Percentiles rank a stretch among this genome's conserved stretches.
Conservation (phyloP, 2,113 vertebrate genomes). For the Notarius quadriscutis region DNA sequence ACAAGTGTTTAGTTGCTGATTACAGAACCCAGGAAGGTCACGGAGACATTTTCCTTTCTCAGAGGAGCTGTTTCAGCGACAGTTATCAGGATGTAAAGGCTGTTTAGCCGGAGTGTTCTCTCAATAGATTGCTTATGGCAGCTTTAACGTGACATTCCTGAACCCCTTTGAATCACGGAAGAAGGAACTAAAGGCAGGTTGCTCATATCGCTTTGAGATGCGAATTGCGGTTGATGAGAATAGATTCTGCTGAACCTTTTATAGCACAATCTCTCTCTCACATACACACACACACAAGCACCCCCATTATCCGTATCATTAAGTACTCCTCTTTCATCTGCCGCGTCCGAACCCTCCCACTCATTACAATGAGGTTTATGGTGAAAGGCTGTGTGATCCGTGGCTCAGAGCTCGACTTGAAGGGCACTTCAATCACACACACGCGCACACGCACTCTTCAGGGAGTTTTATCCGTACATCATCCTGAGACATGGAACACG, state of each 20-base stretch:
- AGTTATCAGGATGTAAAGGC: not conserved
- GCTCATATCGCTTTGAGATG: constrained; percentile 11
- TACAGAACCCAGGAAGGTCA: not conserved
- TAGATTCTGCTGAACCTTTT: constrained; percentile 37
- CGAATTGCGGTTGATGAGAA: constrained; percentile 19
- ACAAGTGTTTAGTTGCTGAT: not conserved
- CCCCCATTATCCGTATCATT: constrained; percentile 36
- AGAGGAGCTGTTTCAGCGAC: not conserved
- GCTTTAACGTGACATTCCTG: constrained; percentile 3
- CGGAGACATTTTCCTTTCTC: not conserved
- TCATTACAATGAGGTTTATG: constrained; percentile 53
- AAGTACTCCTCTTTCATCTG: constrained; percentile 30
- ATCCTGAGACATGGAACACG: not conserved
- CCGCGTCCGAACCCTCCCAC: constrained; percentile 20
- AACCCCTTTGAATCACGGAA: not conserved
- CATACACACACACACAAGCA: not conserved
- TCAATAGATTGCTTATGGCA: not conserved
- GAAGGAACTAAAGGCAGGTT: not conserved
- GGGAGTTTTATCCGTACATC: constrained; percentile 28
- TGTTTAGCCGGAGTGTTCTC: not conserved
- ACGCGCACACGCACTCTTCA: not conserved
- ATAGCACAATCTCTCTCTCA: constrained; percentile 18
- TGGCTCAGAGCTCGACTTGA: not conserved
- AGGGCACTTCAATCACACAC: constrained; percentile 32
- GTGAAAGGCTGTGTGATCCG: constrained; percentile 40